Evolutionary conservation across 2,888 invertebrate genomes (phyloP), one percentile per base, ranked within the genome.

Genomic region (Prosopocoilus inquinatus): DNA sequence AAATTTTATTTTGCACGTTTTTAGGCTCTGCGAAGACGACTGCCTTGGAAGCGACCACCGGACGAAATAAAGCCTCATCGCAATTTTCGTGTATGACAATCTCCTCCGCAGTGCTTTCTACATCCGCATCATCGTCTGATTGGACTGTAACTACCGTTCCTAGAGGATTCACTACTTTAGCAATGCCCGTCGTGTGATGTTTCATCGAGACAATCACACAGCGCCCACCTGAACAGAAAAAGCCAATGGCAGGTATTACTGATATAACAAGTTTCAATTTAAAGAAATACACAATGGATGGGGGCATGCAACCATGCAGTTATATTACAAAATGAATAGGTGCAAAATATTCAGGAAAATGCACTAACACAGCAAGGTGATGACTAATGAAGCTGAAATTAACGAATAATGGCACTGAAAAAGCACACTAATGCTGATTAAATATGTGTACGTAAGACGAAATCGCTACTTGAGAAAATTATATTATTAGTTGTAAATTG

Each of bases 221-320:
- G 65, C 74, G 73, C 65, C 78, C 83, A 86, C 86, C 88, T 88
- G 86, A 84, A 86, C 87, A 85, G 83, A 85, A 85, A 85, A 84
- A 90, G 89, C 90, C 90, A 88, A 88, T 88, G 90, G 89, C 90
- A 87, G 85, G 85, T 81, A 70, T 77, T 76, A 76, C 74, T 76
- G 70, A 39, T 50, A 43, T 44, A 46, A 28, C 2, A 28, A 28
- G 20, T 28, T 28, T 28, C 28, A 36, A 28, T 47, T 47, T 33
- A 12, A 47, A 52, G 5, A 47, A 47, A 52, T 32, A 34, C 20
- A 47, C 38, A 28, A 50, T 16, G 35, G 12, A 48, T 9, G 36
- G 47, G 45, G 50, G 50, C 63, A 62, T 63, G 62, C 64, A 35
- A 45, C 39, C 62, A 64, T 61, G 61, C 61, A 60, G 52, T 33